Conservation (phyloP, 2,888 invertebrate species). For the Halocaridina rubra region DNA sequence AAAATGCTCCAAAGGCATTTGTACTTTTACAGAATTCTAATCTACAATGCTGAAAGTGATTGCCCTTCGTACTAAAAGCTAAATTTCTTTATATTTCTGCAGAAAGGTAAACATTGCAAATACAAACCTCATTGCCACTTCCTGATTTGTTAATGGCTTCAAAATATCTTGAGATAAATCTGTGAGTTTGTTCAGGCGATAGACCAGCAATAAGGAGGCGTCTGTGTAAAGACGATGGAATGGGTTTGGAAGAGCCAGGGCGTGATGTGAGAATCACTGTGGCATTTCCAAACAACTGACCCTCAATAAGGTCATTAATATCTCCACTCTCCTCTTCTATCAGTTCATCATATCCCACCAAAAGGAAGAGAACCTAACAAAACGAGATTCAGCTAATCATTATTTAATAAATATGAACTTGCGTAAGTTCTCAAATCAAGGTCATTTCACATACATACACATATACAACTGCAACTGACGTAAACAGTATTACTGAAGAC, state of each 20-base stretch:
- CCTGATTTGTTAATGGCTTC: slow-evolving; percentile 39
- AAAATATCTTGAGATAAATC: slow-evolving; percentile 39
- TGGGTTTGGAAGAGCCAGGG: slow-evolving; percentile 67
- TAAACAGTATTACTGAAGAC: no score
- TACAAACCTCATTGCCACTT: slow-evolving; percentile 47
- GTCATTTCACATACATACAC: no score
- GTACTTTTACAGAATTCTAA: no score
- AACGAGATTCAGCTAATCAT: no score
- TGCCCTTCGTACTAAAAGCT: no score
- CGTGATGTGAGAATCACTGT: slow-evolving; percentile 72
- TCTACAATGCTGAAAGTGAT: no score
- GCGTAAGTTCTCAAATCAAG: no score
- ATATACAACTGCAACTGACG: no score
- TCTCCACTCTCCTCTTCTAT: slow-evolving; percentile 67
- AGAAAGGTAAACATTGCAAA: no score
- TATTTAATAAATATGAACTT: no score
- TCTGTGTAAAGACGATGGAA: slow-evolving; percentile 70
- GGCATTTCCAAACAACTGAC: slow-evolving; percentile 72
- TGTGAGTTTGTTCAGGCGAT: slow-evolving; percentile 66
- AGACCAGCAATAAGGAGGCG: slow-evolving; percentile 71
- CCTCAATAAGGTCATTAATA: slow-evolving; percentile 72
- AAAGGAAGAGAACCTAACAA: slow-evolving; percentile 69
- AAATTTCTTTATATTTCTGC: no score
- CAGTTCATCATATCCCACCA: slow-evolving; percentile 73
- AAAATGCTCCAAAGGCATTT: no score